Conservation (phyloP, 2,888 invertebrate species). For the Erpobdella octoculata region DNA sequence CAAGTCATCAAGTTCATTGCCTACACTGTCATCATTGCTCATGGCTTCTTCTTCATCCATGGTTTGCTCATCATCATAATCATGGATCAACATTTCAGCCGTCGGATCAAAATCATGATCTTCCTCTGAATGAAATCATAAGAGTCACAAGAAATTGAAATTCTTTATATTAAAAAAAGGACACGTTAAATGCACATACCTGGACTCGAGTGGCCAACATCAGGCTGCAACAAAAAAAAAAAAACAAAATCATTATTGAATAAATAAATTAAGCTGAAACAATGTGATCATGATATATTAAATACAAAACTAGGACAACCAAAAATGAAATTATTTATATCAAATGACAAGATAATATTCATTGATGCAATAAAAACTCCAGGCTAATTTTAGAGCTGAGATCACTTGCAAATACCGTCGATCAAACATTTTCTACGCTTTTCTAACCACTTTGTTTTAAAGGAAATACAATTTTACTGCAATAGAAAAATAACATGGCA, state of each 20-base stretch:
- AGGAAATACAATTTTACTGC: too few relatives aligned
- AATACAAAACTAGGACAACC: too few relatives aligned
- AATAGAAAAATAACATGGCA: too few relatives aligned
- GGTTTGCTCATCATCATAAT: constrained; percentile 92
- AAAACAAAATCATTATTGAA: background rate
- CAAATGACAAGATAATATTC: too few relatives aligned
- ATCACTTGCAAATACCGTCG: too few relatives aligned
- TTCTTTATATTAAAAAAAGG: background rate
- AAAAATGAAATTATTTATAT: too few relatives aligned
- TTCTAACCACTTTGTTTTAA: too few relatives aligned
- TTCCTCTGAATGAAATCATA: constrained; percentile 41
- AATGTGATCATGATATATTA: too few relatives aligned
- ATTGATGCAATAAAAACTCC: too few relatives aligned
- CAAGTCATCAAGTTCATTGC: constrained; percentile 77
- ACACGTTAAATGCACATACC: constrained; percentile 28
- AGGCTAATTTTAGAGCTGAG: too few relatives aligned
- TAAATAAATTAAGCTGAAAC: constrained; percentile 6
- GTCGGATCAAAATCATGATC: constrained; percentile 74
- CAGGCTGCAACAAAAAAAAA: constrained; percentile 32
- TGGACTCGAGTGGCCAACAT: constrained; percentile 35
- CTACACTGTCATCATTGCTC: constrained; percentile 72
- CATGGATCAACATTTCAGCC: constrained; percentile 91
- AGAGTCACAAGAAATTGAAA: background rate
- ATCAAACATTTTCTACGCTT: too few relatives aligned
- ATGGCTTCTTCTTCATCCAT: constrained; percentile 92